These are phyloP conservation scores for Cryptosula pallasiana DNA, from an alignment of 2,888 invertebrate species.

Conservation along the genomic window DNA sequence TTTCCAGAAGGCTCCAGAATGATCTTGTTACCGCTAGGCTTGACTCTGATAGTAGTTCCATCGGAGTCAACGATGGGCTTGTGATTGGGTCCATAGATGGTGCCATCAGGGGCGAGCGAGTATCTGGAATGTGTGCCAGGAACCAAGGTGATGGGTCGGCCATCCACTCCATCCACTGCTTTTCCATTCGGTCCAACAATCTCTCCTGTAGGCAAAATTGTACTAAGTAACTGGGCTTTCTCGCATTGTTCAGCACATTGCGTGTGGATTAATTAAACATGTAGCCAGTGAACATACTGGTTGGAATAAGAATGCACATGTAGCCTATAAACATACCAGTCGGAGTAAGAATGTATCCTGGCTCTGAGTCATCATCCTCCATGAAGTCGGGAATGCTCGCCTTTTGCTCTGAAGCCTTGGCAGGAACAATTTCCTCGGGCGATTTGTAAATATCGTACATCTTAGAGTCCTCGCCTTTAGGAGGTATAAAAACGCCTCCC, in stretches of 20 bases:
- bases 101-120: conserved; percentile 23
- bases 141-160: conserved; percentile 14
- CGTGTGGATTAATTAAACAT: too few relatives aligned
- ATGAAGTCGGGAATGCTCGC: conserved; percentile 12
- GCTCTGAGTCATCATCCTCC: conserved; percentile 13
- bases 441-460: conserved; percentile 23
- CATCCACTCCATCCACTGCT: neutral
- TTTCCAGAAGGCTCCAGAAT: conserved; percentile 23
- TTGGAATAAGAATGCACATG: neutral
- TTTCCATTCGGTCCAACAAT: conserved; percentile 22
- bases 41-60: conserved; percentile 13
- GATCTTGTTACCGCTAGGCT: conserved; percentile 23
- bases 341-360: neutral
- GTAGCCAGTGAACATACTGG: too few relatives aligned
- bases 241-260: too few relatives aligned
- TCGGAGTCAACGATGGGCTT: conserved; percentile 1
- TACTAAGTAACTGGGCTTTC: neutral
- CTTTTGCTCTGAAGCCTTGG: neutral
- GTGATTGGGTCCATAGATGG: conserved; percentile 21
- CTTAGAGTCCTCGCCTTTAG: conserved; percentile 11
- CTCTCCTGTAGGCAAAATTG: neutral
- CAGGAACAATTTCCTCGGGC: neutral
- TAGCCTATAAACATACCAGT: neutral
- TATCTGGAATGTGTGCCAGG: conserved; percentile 11
- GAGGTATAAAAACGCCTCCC: conserved; percentile 22